These are phyloP conservation scores for Drosophila aldrichi DNA, from an alignment of 2,888 invertebrate species.

Conservation along the genomic window DNA sequence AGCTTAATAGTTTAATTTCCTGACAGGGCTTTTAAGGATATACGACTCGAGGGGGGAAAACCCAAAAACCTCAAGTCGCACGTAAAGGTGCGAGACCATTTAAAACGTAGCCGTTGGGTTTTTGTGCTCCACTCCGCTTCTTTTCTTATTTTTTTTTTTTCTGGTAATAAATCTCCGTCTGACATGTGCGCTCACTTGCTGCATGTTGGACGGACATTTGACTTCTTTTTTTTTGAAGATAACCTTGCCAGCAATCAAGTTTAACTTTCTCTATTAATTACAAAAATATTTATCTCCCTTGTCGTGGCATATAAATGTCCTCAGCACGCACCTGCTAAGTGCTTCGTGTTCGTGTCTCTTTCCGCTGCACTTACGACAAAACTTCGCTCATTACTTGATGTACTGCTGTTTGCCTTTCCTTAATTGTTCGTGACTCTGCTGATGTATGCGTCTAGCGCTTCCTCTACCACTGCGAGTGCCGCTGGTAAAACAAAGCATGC, in stretches of 20 bases:
- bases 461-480: not conserved
- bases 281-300: not conserved
- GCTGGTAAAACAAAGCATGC: slow-evolving; percentile 36
- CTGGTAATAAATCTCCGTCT: slow-evolving; percentile 67
- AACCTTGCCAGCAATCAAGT: slow-evolving; percentile 17
- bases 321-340: slow-evolving; percentile 40
- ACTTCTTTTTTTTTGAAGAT: slow-evolving; percentile 7
- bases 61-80: slow-evolving; percentile 25
- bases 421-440: slow-evolving; percentile 58
- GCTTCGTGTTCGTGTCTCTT: slow-evolving; percentile 38
- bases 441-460: slow-evolving; percentile 2
- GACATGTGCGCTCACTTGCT: slow-evolving; percentile 40
- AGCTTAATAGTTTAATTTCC: slow-evolving; percentile 76
- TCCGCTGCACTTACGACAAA: slow-evolving; percentile 45
- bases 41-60: slow-evolving; percentile 12
- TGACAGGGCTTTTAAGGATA: slow-evolving; percentile 43
- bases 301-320: slow-evolving; percentile 6
- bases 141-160: not conserved
- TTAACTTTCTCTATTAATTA: slow-evolving; percentile 20
- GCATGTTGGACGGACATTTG: slow-evolving; percentile 8
- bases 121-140: slow-evolving; percentile 27
- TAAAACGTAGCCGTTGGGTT: slow-evolving; percentile 48
- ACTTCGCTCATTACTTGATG: slow-evolving; percentile 45
- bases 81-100: slow-evolving; percentile 46
- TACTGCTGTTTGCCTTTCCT: slow-evolving; percentile 48